These are phyloP conservation scores for Hippocampus mohnikei DNA, from an alignment of 2,113 vertebrate genomes.

Conservation along the genomic window DNA sequence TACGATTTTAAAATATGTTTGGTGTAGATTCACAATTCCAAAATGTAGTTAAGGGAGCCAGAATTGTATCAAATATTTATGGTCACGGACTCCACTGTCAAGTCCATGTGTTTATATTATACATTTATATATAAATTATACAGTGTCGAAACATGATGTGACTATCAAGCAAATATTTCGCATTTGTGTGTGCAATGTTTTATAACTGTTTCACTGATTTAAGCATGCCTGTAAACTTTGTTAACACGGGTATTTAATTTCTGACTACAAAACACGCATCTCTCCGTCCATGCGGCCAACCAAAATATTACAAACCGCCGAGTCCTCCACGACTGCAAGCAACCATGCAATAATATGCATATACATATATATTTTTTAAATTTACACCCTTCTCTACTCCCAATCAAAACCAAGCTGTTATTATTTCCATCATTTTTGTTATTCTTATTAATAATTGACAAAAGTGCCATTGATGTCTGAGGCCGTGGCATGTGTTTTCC, in stretches of 20 bases:
- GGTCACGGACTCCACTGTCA: background rate
- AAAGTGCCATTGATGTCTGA: too few relatives aligned
- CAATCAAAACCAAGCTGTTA: too few relatives aligned
- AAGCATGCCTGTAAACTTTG: background rate
- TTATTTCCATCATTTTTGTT: too few relatives aligned
- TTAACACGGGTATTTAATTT: background rate
- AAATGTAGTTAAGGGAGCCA: background rate
- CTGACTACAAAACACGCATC: too few relatives aligned
- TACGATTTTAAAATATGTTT: background rate
- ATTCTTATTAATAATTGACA: too few relatives aligned
- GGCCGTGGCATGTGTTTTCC: too few relatives aligned
- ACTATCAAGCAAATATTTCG: background rate
- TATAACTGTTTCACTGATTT: background rate
- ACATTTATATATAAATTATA: background rate
- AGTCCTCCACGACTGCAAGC: background rate
- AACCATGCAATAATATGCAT: background rate
- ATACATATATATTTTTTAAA: background rate
- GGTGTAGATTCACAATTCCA: background rate
- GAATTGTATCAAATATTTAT: background rate
- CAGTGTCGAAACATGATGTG: background rate
- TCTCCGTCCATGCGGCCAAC: background rate
- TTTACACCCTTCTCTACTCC: too few relatives aligned
- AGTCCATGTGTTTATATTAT: background rate
- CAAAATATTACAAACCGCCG: background rate
- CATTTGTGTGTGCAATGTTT: background rate